phyloP scores from a whole-genome alignment of 2,888 invertebrate species.

The Hypolimnas misippus region DNA sequence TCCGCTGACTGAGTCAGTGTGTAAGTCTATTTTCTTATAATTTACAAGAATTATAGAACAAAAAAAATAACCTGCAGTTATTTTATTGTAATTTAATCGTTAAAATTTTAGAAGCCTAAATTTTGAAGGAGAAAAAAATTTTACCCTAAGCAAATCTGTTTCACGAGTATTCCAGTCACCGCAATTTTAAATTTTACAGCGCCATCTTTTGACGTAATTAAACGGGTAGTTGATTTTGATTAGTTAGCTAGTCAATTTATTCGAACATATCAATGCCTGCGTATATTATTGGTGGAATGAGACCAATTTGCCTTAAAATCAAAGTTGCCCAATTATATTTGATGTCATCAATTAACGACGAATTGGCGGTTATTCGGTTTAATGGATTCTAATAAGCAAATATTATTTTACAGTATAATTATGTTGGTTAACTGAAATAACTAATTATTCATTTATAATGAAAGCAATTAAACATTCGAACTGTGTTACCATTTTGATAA shows the following conservation, averaged over 20 bases:
- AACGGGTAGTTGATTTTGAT: not conserved
- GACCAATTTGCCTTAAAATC: constrained; percentile 3
- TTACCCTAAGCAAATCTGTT: no score
- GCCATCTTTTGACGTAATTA: not conserved
- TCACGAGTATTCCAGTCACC: no score
- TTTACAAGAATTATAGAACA: no score
- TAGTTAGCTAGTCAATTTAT: not conserved
- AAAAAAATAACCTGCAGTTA: no score
- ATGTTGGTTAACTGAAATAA: not conserved
- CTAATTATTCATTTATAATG: not conserved
- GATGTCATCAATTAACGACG: constrained; percentile 6
- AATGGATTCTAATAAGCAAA: constrained; percentile 9
- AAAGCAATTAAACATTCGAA: not conserved
- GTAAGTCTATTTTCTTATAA: no score
- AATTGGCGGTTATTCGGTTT: constrained; percentile 4
- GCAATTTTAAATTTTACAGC: not conserved
- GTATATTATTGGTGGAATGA: not conserved
- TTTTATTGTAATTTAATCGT: no score
- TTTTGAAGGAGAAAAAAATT: no score
- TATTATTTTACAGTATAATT: not conserved
- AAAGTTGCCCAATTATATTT: constrained; percentile 10
- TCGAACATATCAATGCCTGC: not conserved
- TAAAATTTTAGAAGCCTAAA: no score
- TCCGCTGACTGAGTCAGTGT: no score
- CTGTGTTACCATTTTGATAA: not conserved